Evolutionary conservation across 2,797 vertebrate genomes (phyloP), one percentile per base, ranked within the genome.

Genomic region (Rhinella marina): DNA sequence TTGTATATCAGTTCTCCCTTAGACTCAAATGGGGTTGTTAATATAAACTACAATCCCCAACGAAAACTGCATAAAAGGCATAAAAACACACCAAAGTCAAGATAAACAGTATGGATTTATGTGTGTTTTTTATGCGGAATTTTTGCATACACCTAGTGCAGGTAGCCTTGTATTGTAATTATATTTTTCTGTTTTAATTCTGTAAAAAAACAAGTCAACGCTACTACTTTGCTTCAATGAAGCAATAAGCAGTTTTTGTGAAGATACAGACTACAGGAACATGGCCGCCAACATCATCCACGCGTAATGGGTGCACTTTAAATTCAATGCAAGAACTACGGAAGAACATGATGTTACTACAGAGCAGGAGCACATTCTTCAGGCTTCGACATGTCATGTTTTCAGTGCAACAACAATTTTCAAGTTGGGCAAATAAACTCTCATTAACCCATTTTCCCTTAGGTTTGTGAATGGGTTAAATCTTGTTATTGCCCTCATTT

Each of bases 401-500:
- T 81, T 27, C 12, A 61, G 32, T 41, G 23, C 5, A 4, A 21
- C 16, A 6, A 79, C 17, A 61, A 59, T 52, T 27, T 76, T 17
- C 1, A 7, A 19, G 17, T 32, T 23, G 27, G 73, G 27, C 56
- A 86, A 79, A 79, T 57, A 25, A 68, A 54, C 29, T 57, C 81
- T 83, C 72, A 66, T 88, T 88, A 87, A 25, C 41, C 76, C 21
- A 10, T 52, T 66, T 79, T 56, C 11, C 21, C 66, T 86, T 70
- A 19, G 41, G 19, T 19, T 41, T 56, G 50, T 64, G 25, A 70
- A 89, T 12, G 52, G 41, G 68, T 86, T 86, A 83, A 59, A 72
- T 62, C 27, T 68, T 50, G n/a, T 77, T 86, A 77, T 72, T 72
- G 32, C 41, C 8, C 21, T 79, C 73, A 83, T 89, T 86, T 83